A percentile compares a stretch with the other conserved stretches of the same genome.
These are phyloP conservation scores for Sarcophaga variegata DNA, from an alignment of 2,888 invertebrate species.

Conservation along the genomic window DNA sequence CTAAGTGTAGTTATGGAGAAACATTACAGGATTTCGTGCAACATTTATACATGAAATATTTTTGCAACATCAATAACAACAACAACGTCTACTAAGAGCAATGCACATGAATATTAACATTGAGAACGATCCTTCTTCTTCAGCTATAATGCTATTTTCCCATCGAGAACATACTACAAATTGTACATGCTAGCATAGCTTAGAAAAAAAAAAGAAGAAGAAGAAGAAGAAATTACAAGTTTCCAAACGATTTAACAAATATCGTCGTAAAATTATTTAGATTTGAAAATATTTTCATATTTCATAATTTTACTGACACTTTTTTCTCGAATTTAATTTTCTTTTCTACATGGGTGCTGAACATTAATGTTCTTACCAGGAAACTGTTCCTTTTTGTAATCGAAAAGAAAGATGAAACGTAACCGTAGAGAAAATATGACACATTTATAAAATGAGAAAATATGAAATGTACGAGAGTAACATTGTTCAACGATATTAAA, in stretches of 20 bases:
- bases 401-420: not conserved
- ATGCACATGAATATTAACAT: not conserved
- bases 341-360: not conserved
- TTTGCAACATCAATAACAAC: too few species aligned
- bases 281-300: not conserved
- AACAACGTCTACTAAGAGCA: not conserved
- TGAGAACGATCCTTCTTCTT: not conserved
- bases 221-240: not conserved
- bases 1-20: conserved; percentile 31
- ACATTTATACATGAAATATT: conserved; percentile 34
- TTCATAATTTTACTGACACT: not conserved
- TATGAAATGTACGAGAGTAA: not conserved
- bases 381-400: not conserved
- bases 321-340: conserved; percentile 1
- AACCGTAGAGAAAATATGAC: conserved; percentile 20
- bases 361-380: conserved; percentile 14
- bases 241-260: not conserved
- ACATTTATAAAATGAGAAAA: conserved; percentile 20
- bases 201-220: too few species aligned
- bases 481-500: conserved; percentile 34
- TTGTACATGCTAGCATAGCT: too few species aligned
- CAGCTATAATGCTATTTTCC: too few species aligned
- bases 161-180: too few species aligned
- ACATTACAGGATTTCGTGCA: conserved; percentile 44
- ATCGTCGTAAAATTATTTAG: not conserved